A percentile compares a stretch with the other conserved stretches of the same genome.
Conservation (phyloP, 1,140 invertebrate species). For the Pseudobourletiella spinata region DNA sequence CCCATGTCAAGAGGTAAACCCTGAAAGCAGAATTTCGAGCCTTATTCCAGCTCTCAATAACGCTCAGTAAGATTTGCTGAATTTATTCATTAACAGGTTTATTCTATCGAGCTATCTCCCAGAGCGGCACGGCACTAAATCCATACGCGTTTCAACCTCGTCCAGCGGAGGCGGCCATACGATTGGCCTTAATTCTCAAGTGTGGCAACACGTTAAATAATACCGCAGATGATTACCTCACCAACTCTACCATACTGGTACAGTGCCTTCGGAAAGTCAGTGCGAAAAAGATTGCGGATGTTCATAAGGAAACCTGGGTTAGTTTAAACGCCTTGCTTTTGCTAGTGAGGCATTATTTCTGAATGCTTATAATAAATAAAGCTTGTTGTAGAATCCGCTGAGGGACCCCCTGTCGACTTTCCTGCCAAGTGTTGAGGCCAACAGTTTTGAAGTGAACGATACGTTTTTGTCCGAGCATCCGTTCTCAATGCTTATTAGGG, state of each 20-base stretch:
- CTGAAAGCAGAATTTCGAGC: not conserved
- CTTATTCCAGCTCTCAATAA: not conserved
- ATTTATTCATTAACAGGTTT: slow-evolving; percentile 9
- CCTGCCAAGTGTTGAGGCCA: slow-evolving; percentile 49
- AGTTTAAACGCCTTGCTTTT: no score
- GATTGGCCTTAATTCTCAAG: slow-evolving; percentile 5
- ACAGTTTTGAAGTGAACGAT: slow-evolving; percentile 23
- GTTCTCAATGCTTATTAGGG: slow-evolving; percentile 30
- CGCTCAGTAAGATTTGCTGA: not conserved
- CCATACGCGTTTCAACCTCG: not conserved
- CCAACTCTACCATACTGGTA: slow-evolving; percentile 1
- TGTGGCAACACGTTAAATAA: not conserved
- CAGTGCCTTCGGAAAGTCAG: slow-evolving; percentile 15
- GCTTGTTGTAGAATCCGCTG: not conserved
- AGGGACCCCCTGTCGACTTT: slow-evolving; percentile 50
- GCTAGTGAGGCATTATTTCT: no score
- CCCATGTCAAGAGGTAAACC: slow-evolving; percentile 18
- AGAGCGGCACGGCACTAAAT: slow-evolving; percentile 13
- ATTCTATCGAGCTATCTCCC: slow-evolving; percentile 15
- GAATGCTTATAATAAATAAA: not conserved
- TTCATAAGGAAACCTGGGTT: slow-evolving; percentile 18
- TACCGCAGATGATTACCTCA: not conserved
- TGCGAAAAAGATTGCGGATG: slow-evolving; percentile 19
- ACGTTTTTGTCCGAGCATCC: slow-evolving; percentile 51
- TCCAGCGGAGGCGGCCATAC: slow-evolving; percentile 10